phyloP scores from a whole-genome alignment of 2,888 invertebrate genomes.

The Pristionchus maxplancki region DNA sequence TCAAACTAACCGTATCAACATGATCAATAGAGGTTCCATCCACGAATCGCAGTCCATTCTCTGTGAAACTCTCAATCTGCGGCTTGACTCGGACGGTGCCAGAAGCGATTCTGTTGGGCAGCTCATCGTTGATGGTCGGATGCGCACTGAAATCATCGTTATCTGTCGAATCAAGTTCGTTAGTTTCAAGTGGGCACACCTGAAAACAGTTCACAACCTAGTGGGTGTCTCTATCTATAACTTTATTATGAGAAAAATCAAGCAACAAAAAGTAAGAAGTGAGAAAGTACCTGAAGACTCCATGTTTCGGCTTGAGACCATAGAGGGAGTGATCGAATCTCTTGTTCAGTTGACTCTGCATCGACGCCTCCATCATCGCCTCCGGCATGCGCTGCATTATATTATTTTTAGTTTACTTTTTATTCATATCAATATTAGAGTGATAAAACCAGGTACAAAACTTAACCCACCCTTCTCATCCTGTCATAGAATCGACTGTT shows the following conservation, averaged over 20 bases:
- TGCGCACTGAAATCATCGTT: slow-evolving; percentile 61
- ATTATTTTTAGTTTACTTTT: neutral
- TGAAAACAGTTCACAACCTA: too few species aligned
- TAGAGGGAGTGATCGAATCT: slow-evolving; percentile 78
- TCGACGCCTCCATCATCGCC: neutral
- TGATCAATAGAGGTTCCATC: slow-evolving; percentile 66
- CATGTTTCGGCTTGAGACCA: slow-evolving; percentile 78
- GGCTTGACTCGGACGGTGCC: slow-evolving; percentile 64
- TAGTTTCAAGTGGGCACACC: too few species aligned
- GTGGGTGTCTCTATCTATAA: too few species aligned
- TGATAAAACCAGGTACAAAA: too few species aligned
- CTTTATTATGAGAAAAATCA: too few species aligned
- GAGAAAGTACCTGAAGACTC: slow-evolving; percentile 61
- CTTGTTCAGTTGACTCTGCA: slow-evolving; percentile 48
- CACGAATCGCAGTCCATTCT: slow-evolving; percentile 66
- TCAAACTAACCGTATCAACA: slow-evolving; percentile 67
- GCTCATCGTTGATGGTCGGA: slow-evolving; percentile 79
- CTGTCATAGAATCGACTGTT: slow-evolving; percentile 54
- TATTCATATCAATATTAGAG: neutral
- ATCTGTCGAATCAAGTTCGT: too few species aligned
- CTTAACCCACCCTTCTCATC: neutral
- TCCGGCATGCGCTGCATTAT: neutral
- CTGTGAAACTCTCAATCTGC: slow-evolving; percentile 70
- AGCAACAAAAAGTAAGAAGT: too few species aligned
- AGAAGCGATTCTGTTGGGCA: slow-evolving; percentile 79